A percentile compares a stretch with the other conserved stretches of the same genome.
Evolutionary conservation across 2,113 vertebrate species (phyloP).

Genomic region (Triplophysa siluroides): DNA sequence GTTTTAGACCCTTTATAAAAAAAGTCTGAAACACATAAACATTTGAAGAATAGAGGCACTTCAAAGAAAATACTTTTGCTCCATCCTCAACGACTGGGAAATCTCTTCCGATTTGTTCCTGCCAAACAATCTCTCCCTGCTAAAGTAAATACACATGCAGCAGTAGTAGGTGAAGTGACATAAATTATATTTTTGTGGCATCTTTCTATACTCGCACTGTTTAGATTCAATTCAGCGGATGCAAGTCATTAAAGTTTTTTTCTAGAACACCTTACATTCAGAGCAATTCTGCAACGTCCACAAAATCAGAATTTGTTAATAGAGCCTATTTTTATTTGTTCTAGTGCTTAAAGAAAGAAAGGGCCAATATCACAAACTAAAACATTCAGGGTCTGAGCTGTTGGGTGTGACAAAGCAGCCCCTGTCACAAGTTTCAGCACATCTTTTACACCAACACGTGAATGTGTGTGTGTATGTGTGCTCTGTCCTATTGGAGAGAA

Average conservation of each 20-base stretch:
- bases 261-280: not conserved
- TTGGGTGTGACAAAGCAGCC: not conserved
- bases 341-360: not conserved
- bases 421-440: constrained; percentile 28
- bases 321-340: not conserved
- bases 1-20: not conserved
- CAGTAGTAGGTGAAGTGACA: too few species aligned
- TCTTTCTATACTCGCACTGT: not conserved
- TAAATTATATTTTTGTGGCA: not conserved
- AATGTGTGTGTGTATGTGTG: not conserved
- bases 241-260: not conserved
- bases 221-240: not conserved
- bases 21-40: too few species aligned
- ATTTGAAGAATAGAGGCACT: not conserved
- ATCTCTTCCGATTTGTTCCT: not conserved
- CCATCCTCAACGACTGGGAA: not conserved
- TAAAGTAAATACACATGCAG: not conserved
- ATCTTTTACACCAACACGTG: constrained; percentile 25
- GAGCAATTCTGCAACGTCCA: not conserved
- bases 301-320: not conserved
- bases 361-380: not conserved
- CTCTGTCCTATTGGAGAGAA: constrained; percentile 32
- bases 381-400: not conserved
- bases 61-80: not conserved
- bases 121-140: not conserved